These are phyloP conservation scores for Drosophila niveifrons DNA, from an alignment of 2,888 invertebrate species.

Conservation along the genomic window DNA sequence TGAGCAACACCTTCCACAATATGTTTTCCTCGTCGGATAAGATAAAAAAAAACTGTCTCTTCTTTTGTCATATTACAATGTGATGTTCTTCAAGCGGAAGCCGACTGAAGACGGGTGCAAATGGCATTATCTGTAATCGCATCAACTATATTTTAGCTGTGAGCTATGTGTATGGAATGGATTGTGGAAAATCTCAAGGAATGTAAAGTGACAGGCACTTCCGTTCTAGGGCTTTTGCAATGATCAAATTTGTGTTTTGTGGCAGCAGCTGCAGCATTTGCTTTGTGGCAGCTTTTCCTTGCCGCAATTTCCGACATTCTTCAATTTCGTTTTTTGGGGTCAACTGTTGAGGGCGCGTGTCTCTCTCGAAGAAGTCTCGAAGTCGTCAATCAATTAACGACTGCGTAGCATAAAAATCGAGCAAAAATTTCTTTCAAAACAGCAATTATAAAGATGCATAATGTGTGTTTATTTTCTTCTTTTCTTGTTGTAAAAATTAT, in stretches of 20 bases:
- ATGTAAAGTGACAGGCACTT: constrained; percentile 54
- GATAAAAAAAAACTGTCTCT: constrained; percentile 7
- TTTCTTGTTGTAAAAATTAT: constrained; percentile 44
- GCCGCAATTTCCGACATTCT: constrained; percentile 4
- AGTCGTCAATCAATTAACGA: constrained; percentile 71
- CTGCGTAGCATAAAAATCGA: constrained; percentile 22
- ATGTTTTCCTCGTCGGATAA: constrained; percentile 5
- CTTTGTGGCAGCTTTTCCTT: constrained; percentile 39
- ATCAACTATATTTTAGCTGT: constrained; percentile 10
- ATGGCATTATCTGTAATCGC: constrained; percentile 9
- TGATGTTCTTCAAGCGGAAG: constrained; percentile 1
- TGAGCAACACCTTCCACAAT: not conserved
- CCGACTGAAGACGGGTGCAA: constrained; percentile 12
- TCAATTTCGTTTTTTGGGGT: constrained; percentile 35
- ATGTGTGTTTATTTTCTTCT: constrained; percentile 11
- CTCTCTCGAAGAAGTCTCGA: not conserved
- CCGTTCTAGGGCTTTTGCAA: constrained; percentile 55
- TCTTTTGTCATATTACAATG: not conserved
- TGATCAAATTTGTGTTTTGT: constrained; percentile 14
- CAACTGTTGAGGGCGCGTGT: constrained; percentile 37
- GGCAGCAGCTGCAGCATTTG: constrained; percentile 40
- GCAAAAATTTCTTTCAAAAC: constrained; percentile 46
- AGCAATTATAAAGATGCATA: constrained; percentile 52
- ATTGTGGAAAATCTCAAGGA: constrained; percentile 22
- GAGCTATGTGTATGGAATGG: constrained; percentile 2